phyloP scores from a whole-genome alignment of 2,888 invertebrate species.

The Formica aserva region DNA sequence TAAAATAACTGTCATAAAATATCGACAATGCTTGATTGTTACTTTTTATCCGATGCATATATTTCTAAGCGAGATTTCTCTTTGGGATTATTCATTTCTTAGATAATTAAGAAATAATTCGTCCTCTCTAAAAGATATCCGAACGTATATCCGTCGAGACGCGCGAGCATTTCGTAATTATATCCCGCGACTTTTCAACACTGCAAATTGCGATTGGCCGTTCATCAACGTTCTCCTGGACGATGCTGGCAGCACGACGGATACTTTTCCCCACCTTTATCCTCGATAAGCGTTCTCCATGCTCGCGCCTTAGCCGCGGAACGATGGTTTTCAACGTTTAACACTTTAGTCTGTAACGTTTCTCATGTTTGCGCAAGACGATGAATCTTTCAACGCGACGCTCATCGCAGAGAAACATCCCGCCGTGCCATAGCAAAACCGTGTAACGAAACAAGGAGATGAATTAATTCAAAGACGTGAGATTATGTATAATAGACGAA shows the following conservation, averaged over 20 bases:
- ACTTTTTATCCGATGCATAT: not conserved
- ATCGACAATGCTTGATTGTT: not conserved
- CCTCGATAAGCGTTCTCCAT: constrained; percentile 49
- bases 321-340: constrained; percentile 45
- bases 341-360: constrained; percentile 23
- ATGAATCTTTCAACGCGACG: constrained; percentile 43
- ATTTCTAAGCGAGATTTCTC: not conserved
- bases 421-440: constrained; percentile 47
- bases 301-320: constrained; percentile 26
- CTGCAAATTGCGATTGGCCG: constrained; percentile 70
- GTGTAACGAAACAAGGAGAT: constrained; percentile 21
- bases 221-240: constrained; percentile 71
- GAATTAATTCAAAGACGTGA: constrained; percentile 19
- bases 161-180: constrained; percentile 68
- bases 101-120: constrained; percentile 73
- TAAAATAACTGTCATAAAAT: not conserved
- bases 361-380: constrained; percentile 48
- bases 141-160: constrained; percentile 34
- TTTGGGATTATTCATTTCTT: constrained; percentile 31
- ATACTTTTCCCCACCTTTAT: constrained; percentile 58
- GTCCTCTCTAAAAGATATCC: constrained; percentile 60
- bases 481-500: not conserved
- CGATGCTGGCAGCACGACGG: constrained; percentile 37
- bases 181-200: constrained; percentile 63
- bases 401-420: constrained; percentile 65